These are phyloP conservation scores for Hemithea aestivaria DNA, from an alignment of 2,888 invertebrate species.

Conservation along the genomic window DNA sequence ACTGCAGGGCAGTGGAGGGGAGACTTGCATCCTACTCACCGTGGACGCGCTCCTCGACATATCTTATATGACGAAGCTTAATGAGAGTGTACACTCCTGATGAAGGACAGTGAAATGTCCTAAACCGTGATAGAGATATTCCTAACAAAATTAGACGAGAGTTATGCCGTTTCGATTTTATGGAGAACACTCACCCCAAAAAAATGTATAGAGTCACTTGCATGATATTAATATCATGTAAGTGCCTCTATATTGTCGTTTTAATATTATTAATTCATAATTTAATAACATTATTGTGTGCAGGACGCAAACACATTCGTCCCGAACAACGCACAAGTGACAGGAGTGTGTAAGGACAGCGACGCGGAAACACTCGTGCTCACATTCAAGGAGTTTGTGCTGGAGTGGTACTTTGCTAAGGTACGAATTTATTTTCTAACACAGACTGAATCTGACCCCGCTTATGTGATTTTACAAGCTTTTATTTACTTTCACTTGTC, in stretches of 20 bases:
- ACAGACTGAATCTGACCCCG: too few species aligned
- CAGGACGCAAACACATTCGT: constrained; percentile 87
- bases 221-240: too few species aligned
- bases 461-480: too few species aligned
- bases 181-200: too few species aligned
- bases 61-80: constrained; percentile 83
- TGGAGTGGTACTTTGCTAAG: constrained; percentile 89
- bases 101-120: too few species aligned
- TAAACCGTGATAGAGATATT: too few species aligned
- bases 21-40: constrained; percentile 88
- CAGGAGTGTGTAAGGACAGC: constrained; percentile 86
- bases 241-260: too few species aligned
- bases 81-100: too few species aligned
- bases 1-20: constrained; percentile 83
- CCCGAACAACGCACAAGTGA: constrained; percentile 84
- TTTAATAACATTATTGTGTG: constrained; percentile 23
- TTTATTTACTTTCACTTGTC: too few species aligned
- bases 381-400: constrained; percentile 86
- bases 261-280: background rate
- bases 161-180: too few species aligned
- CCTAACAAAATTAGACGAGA: too few species aligned
- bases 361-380: constrained; percentile 85
- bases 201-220: too few species aligned
- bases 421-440: constrained; percentile 63
- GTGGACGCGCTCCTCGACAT: constrained; percentile 88